phyloP scores from a whole-genome alignment of 2,797 vertebrate species.

The Furcifer pardalis region DNA sequence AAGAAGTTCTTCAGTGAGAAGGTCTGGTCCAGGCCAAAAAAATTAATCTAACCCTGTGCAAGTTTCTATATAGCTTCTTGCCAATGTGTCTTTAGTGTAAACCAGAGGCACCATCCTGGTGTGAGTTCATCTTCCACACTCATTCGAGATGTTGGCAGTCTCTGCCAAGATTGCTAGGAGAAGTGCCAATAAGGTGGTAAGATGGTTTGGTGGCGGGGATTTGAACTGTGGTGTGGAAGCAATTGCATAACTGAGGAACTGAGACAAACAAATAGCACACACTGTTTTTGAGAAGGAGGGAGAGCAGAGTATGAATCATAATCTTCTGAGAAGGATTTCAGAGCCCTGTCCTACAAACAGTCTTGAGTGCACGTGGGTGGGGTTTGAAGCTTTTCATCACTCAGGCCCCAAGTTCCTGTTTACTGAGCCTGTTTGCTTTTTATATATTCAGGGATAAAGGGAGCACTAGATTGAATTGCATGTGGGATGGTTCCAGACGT shows the following conservation, averaged over 20 bases:
- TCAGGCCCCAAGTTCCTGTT: conserved; percentile 69
- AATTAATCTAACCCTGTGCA: conserved; percentile 18
- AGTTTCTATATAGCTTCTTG: conserved; percentile 52
- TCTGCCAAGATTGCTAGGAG: background rate
- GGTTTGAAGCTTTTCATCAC: conserved; percentile 50
- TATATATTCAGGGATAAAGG: conserved; percentile 46
- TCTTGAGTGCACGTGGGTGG: conserved; percentile 37
- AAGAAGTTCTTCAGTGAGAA: conserved; percentile 56
- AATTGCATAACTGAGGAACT: background rate
- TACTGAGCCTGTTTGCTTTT: conserved; percentile 67
- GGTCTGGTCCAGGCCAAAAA: background rate
- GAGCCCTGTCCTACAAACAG: conserved; percentile 47
- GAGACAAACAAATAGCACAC: background rate
- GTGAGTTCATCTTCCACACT: background rate
- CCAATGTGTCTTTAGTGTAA: fast-evolving
- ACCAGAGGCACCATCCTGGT: background rate
- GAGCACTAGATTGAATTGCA: conserved; percentile 53
- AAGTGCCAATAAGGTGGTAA: background rate
- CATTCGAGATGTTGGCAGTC: conserved; percentile 34
- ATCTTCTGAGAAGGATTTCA: conserved; percentile 44
- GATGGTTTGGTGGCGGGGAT: too few species aligned
- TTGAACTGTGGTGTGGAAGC: fast-evolving
- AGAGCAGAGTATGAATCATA: conserved; percentile 28
- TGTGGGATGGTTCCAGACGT: conserved; percentile 46
- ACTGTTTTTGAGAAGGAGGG: background rate